phyloP scores from a whole-genome alignment of 2,113 vertebrate genomes.

The Varanus salvator region DNA sequence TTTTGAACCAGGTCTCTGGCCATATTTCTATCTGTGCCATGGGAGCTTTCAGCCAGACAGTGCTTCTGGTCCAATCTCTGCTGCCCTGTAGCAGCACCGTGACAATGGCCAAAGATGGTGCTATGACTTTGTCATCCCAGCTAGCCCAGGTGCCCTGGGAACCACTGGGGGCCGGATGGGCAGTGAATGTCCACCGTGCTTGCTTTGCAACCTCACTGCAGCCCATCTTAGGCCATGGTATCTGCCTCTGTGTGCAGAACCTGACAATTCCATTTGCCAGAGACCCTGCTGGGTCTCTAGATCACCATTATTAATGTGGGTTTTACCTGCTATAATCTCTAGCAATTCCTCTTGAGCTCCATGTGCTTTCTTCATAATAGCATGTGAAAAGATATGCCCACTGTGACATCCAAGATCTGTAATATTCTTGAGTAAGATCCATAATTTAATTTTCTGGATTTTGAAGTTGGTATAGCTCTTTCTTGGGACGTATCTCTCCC shows the following conservation, averaged over 20 bases:
- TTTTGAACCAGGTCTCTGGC: background rate
- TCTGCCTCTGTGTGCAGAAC: background rate
- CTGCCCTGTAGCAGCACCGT: background rate
- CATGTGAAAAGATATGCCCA: constrained; percentile 53
- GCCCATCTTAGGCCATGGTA: background rate
- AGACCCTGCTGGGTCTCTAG: background rate
- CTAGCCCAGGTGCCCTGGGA: background rate
- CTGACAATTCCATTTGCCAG: background rate
- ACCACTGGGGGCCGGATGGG: background rate
- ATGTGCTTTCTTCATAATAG: constrained; percentile 61
- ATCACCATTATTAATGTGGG: background rate
- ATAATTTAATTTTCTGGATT: constrained; percentile 17
- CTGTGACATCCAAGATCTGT: background rate
- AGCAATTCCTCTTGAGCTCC: background rate
- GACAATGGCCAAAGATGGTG: background rate
- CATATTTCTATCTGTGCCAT: background rate
- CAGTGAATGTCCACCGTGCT: background rate
- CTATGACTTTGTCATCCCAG: background rate
- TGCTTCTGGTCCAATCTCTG: background rate
- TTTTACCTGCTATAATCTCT: background rate
- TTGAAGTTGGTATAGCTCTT: background rate
- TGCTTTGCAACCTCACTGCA: background rate
- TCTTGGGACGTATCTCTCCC: background rate
- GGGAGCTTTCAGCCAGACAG: background rate
- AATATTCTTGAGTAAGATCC: constrained; percentile 19